These are phyloP conservation scores for Nomada flava DNA, from an alignment of 2,888 invertebrate genomes.

Conservation along the genomic window DNA sequence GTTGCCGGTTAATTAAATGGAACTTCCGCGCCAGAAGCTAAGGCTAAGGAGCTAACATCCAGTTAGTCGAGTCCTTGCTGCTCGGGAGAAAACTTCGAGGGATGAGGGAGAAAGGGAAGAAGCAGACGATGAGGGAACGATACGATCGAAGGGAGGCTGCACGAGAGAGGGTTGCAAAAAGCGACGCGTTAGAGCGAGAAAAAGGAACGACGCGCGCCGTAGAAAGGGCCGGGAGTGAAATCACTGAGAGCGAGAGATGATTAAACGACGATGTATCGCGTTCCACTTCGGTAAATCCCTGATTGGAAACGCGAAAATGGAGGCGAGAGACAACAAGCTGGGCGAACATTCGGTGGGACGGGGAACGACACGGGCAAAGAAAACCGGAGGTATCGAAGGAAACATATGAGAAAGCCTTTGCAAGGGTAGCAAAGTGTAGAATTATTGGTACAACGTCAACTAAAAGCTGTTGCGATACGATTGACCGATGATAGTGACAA, in stretches of 20 bases:
- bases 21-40: constrained; percentile 56
- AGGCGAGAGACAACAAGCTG: constrained; percentile 42
- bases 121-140: neutral
- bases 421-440: neutral
- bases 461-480: constrained; percentile 14
- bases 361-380: constrained; percentile 3
- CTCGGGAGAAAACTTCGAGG: constrained; percentile 36
- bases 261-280: constrained; percentile 60
- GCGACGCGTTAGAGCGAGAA: neutral
- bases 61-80: constrained; percentile 42
- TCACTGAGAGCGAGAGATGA: constrained; percentile 46
- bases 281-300: constrained; percentile 56
- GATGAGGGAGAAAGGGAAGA: neutral
- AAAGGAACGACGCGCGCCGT: neutral
- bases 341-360: neutral
- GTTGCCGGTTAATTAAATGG: constrained; percentile 66
- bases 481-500: constrained; percentile 4
- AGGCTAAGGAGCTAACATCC: constrained; percentile 57
- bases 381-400: neutral
- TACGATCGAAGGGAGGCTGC: neutral
- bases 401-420: constrained; percentile 17
- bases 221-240: constrained; percentile 38
- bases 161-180: neutral
- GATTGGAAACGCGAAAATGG: constrained; percentile 56
- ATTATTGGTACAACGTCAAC: constrained; percentile 26